Conservation (phyloP, 2,113 vertebrate genomes). For the Mungos mungo region DNA sequence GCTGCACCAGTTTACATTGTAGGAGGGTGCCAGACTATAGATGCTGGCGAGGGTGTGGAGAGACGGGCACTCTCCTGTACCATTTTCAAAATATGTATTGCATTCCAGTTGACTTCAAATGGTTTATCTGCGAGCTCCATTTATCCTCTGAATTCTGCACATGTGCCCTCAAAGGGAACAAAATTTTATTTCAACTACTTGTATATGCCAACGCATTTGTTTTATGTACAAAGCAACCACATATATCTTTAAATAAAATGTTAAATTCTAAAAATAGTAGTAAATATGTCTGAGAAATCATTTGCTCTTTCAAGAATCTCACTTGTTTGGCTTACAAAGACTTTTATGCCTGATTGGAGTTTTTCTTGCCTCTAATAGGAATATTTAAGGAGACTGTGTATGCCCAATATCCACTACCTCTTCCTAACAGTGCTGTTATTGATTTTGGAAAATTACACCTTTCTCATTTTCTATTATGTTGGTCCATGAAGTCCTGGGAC, state of each 20-base stretch:
- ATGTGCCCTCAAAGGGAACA: not conserved
- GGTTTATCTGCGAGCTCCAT: not conserved
- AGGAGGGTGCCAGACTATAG: too few relatives aligned
- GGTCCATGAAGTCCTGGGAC: not conserved
- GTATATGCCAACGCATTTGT: not conserved
- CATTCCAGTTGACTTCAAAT: not conserved
- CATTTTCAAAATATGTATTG: not conserved
- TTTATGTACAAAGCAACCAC: not conserved
- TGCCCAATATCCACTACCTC: not conserved
- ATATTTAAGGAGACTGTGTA: not conserved
- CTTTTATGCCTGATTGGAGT: not conserved
- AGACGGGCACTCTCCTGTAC: not conserved
- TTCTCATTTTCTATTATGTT: not conserved
- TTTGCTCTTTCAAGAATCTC: not conserved
- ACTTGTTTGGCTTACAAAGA: not conserved
- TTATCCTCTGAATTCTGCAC: not conserved
- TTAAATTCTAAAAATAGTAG: not conserved
- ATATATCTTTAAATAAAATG: not conserved
- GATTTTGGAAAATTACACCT: not conserved
- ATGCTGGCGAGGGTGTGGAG: too few relatives aligned
- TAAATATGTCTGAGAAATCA: not conserved
- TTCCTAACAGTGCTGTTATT: not conserved
- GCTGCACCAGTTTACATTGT: too few relatives aligned
- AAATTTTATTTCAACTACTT: not conserved
- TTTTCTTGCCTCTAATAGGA: not conserved